Evolutionary conservation across 2,113 vertebrate species (phyloP).

Genomic region (Pavo muticus): DNA sequence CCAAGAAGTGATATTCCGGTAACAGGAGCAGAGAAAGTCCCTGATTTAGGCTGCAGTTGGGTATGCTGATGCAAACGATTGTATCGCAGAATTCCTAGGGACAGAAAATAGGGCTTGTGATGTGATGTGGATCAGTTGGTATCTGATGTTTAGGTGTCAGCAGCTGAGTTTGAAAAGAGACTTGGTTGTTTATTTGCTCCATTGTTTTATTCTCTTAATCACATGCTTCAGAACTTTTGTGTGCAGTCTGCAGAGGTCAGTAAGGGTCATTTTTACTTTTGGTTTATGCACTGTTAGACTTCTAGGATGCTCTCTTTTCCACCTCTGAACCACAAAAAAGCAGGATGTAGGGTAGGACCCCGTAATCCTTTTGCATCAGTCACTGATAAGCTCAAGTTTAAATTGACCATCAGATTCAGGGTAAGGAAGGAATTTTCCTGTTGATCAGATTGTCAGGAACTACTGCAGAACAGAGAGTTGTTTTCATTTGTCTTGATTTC

Average conservation of each 20-base stretch:
- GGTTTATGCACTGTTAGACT: constrained; percentile 44
- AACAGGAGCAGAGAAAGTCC: neutral
- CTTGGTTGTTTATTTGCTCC: constrained; percentile 68
- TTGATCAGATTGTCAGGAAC: neutral
- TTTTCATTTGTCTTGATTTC: neutral
- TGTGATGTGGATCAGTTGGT: constrained; percentile 69
- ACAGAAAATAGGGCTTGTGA: constrained; percentile 66
- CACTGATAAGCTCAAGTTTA: neutral
- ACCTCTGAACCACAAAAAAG: constrained; percentile 20
- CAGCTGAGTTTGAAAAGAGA: constrained; percentile 72
- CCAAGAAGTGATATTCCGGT: constrained; percentile 24
- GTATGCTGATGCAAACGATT: neutral
- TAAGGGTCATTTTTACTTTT: constrained; percentile 65
- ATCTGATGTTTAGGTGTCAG: constrained; percentile 72
- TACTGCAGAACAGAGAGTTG: neutral
- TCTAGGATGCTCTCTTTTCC: constrained; percentile 52
- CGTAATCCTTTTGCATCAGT: neutral
- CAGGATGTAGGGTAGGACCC: neutral
- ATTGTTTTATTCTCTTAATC: constrained; percentile 71
- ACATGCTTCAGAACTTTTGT: constrained; percentile 75
- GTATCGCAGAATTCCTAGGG: constrained; percentile 53
- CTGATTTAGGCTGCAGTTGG: neutral
- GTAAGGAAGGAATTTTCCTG: neutral
- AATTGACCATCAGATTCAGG: neutral
- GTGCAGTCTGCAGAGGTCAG: constrained; percentile 40